phyloP scores from a whole-genome alignment of 2,888 invertebrate genomes.

The Glaucopsyche alexis region DNA sequence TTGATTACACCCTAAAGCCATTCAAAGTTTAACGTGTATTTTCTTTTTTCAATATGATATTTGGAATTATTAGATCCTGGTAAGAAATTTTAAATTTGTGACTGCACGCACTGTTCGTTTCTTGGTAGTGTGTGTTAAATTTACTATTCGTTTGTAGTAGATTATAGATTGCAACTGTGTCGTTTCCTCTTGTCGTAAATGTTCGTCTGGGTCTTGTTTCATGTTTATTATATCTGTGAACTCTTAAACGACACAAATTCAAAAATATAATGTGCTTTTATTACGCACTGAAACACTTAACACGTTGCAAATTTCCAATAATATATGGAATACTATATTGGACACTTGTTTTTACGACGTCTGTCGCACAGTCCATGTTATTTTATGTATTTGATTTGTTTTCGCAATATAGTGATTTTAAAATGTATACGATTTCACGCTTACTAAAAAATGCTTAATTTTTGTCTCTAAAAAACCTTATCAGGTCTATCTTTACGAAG shows the following conservation, averaged over 20 bases:
- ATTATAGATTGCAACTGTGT: constrained; percentile 28
- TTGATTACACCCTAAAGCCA: constrained; percentile 32
- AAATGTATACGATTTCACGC: neutral
- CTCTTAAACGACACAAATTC: constrained; percentile 3
- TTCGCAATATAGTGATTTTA: neutral
- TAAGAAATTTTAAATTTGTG: constrained; percentile 55
- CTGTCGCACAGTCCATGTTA: constrained; percentile 1
- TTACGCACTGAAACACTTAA: constrained; percentile 2
- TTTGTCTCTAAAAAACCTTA: neutral
- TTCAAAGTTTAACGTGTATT: constrained; percentile 58
- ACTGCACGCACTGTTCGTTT: constrained; percentile 31
- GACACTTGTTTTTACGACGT: constrained; percentile 1
- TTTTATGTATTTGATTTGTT: neutral
- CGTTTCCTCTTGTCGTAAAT: constrained; percentile 27
- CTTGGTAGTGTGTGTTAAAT: constrained; percentile 7
- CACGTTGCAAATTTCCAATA: constrained; percentile 1
- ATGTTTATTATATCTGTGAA: constrained; percentile 23
- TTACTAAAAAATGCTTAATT: neutral
- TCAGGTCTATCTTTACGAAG: neutral
- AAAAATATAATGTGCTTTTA: constrained; percentile 25
- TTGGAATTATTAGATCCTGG: constrained; percentile 74
- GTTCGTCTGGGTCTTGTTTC: constrained; percentile 18
- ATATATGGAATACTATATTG: neutral
- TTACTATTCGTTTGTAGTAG: constrained; percentile 21
- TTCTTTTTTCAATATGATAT: constrained; percentile 72